Percentiles rank a stretch among this genome's conserved stretches.
These are phyloP conservation scores for Columba guinea DNA, from an alignment of 2,797 vertebrate genomes.

Conservation along the genomic window DNA sequence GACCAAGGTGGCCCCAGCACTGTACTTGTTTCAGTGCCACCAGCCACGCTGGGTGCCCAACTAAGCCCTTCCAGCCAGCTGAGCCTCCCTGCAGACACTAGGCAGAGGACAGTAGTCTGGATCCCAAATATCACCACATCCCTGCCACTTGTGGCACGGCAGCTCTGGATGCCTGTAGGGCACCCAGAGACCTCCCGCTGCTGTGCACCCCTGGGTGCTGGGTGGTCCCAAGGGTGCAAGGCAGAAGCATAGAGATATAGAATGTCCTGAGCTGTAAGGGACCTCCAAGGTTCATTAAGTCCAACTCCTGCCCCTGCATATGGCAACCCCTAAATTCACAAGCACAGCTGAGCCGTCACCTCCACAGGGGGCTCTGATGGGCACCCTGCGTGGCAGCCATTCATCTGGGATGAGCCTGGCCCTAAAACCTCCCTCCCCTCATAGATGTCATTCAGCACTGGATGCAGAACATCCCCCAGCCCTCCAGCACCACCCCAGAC, in stretches of 20 bases:
- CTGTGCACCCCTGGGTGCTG: too few relatives aligned
- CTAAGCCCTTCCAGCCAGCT: not conserved
- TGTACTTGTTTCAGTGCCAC: not conserved
- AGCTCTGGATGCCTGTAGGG: not conserved
- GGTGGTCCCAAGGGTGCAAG: not conserved
- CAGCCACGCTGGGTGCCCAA: not conserved
- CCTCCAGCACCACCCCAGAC: not conserved
- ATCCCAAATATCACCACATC: rapidly evolving
- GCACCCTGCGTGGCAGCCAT: not conserved
- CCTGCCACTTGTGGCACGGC: rapidly evolving
- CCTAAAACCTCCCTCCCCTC: not conserved
- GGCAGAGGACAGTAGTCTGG: not conserved
- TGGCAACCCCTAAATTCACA: too few relatives aligned
- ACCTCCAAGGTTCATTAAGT: too few relatives aligned
- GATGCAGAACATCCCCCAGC: not conserved
- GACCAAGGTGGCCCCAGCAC: rapidly evolving
- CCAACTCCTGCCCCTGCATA: too few relatives aligned
- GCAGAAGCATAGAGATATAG: not conserved
- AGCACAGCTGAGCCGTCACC: not conserved
- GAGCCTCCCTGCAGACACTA: rapidly evolving
- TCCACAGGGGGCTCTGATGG: rapidly evolving
- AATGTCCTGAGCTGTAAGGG: too few relatives aligned
- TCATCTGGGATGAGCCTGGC: not conserved
- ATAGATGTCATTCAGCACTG: rapidly evolving
- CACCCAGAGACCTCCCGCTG: not conserved